Conservation (phyloP, 2,797 vertebrate species). For the Coluber constrictor region DNA sequence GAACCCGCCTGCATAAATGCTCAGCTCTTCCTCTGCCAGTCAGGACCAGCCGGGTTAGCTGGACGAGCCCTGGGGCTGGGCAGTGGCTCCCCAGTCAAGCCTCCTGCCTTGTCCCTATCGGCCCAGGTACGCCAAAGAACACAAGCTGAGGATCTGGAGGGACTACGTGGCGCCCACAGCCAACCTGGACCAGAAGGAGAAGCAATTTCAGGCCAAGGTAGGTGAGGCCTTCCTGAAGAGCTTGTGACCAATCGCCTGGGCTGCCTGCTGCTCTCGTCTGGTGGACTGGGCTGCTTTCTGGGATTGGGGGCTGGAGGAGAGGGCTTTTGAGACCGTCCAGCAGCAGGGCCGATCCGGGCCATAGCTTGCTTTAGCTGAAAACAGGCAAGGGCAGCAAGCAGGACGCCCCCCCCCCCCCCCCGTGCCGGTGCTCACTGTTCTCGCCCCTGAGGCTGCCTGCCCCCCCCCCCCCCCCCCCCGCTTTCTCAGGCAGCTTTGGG, state of each 20-base stretch:
- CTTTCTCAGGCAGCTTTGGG: background rate
- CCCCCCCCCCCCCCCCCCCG: background rate
- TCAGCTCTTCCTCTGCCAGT: background rate
- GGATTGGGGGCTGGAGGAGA: background rate
- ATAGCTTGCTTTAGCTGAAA: background rate
- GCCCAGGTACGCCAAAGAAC: slow-evolving; percentile 90
- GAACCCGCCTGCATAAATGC: background rate
- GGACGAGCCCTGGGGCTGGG: background rate
- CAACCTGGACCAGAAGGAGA: slow-evolving; percentile 95
- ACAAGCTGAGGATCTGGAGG: slow-evolving; percentile 93
- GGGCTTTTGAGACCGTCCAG: too few relatives aligned
- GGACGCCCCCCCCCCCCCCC: background rate
- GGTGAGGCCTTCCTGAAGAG: slow-evolving; percentile 32
- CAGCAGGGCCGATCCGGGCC: accelerated
- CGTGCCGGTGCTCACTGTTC: accelerated
- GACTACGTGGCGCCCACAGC: slow-evolving; percentile 96
- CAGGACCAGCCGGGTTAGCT: background rate
- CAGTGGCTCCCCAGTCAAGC: background rate
- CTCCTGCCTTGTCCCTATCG: background rate
- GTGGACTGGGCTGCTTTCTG: background rate
- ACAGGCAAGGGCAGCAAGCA: accelerated
- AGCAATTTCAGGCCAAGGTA: slow-evolving; percentile 96
- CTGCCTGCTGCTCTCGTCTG: background rate
- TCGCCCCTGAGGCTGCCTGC: background rate
- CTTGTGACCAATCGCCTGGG: background rate